Evolutionary conservation across 2,113 vertebrate species (phyloP).

Genomic region (Pelmatolapia mariae): DNA sequence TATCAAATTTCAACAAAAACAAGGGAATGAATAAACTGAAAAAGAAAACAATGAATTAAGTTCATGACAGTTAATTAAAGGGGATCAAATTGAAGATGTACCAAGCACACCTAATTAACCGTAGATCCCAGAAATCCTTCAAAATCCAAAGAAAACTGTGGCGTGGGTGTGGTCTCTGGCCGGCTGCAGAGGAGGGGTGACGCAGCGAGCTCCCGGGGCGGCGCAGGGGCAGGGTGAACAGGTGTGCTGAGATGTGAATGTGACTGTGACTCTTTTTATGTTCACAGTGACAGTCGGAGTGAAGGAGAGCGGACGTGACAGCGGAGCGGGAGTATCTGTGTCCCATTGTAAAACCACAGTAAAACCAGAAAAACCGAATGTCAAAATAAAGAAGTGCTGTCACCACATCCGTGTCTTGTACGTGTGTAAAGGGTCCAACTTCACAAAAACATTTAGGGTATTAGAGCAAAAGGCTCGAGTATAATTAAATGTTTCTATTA

Average conservation of each 20-base stretch:
- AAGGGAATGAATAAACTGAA: not conserved
- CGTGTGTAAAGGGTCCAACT: not conserved
- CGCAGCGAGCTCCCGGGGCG: rapidly evolving
- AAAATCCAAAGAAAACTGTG: not conserved
- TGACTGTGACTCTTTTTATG: not conserved
- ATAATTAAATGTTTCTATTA: not conserved
- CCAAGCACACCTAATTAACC: not conserved
- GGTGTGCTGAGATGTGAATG: not conserved
- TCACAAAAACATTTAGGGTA: not conserved
- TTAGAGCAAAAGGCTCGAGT: not conserved
- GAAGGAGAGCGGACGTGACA: not conserved
- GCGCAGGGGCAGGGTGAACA: too few species aligned
- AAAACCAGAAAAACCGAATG: not conserved
- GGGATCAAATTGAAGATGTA: not conserved
- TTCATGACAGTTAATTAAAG: not conserved
- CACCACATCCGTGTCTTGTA: not conserved
- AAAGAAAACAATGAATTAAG: not conserved
- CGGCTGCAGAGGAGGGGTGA: not conserved
- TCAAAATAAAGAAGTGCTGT: not conserved
- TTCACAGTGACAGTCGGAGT: not conserved
- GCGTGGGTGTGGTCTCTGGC: not conserved
- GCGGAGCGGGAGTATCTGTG: not conserved
- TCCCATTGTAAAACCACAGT: not conserved
- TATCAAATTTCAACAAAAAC: not conserved
- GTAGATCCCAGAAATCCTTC: not conserved